Conservation (phyloP, 2,113 vertebrate genomes). For the Macrotis lagotis region DNA sequence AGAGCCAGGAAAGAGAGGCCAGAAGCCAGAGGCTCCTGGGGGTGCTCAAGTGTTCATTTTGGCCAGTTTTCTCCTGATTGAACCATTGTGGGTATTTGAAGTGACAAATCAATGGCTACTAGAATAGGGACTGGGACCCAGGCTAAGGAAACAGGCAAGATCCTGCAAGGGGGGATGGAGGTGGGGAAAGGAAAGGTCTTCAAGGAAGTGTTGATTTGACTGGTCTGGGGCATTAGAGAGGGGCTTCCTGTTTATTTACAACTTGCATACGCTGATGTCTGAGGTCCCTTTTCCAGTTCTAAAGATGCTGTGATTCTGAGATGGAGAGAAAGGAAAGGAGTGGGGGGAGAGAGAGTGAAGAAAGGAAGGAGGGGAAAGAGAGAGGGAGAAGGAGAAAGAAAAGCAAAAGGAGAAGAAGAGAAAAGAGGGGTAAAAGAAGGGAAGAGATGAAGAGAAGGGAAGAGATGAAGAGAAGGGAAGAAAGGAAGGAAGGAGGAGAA, state of each 20-base stretch:
- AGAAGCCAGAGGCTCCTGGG: not conserved
- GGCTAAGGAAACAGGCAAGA: not conserved
- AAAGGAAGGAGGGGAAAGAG: no score
- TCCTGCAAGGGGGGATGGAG: not conserved
- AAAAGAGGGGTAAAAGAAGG: not conserved
- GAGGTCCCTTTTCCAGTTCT: not conserved
- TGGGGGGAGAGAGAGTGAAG: not conserved
- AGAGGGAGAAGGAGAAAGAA: not conserved
- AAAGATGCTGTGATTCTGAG: not conserved
- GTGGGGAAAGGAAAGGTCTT: not conserved
- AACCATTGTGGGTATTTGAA: not conserved
- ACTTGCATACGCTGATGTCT: not conserved
- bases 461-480: not conserved
- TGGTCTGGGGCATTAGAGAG: not conserved
- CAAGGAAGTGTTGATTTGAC: not conserved
- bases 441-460: not conserved
- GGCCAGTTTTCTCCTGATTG: not conserved
- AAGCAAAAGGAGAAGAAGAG: no score
- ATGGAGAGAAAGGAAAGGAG: not conserved
- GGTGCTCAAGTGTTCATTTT: not conserved
- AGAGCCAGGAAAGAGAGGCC: not conserved
- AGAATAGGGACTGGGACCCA: conserved; percentile 47
- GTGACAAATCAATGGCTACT: conserved; percentile 47
- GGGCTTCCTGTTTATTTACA: not conserved
- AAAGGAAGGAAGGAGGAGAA: not conserved